Percentiles rank a stretch among this genome's conserved stretches.
These are phyloP conservation scores for Otolemur garnettii DNA, from an alignment of 2,113 vertebrate genomes.

Conservation along the genomic window DNA sequence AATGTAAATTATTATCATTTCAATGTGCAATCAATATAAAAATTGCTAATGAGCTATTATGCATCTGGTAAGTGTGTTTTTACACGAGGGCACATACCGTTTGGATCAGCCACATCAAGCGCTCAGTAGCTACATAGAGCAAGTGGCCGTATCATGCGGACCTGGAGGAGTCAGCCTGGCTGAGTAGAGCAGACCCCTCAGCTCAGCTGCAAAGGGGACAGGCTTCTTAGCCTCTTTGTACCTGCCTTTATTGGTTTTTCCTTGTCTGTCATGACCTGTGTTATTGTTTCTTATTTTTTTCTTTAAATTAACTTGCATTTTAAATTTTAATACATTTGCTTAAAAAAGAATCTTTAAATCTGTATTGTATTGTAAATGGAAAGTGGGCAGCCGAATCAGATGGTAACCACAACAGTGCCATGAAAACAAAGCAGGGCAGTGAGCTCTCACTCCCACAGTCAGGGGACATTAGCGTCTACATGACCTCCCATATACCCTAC, in stretches of 20 bases:
- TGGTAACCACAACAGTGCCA: not conserved
- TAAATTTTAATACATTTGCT: not conserved
- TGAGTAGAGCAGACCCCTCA: rapidly evolving
- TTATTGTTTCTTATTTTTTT: not conserved
- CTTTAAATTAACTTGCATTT: slow-evolving; percentile 21
- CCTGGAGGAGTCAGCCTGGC: not conserved
- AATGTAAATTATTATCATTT: not conserved
- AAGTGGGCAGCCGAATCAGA: not conserved
- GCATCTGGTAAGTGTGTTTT: not conserved
- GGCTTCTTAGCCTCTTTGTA: not conserved
- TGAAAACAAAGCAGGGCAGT: not conserved
- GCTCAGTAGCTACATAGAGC: rapidly evolving
- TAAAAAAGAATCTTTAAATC: not conserved
- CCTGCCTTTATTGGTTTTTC: not conserved
- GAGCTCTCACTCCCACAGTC: rapidly evolving
- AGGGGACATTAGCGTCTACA: not conserved
- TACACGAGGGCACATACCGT: rapidly evolving
- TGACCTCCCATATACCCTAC: not conserved
- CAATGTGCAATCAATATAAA: not conserved
- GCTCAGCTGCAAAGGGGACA: not conserved
- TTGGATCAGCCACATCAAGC: not conserved
- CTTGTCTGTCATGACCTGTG: not conserved
- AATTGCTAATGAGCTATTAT: not conserved
- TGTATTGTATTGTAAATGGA: not conserved
- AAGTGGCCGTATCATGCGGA: rapidly evolving